A percentile compares a stretch with the other conserved stretches of the same genome.
Evolutionary conservation across 2,888 invertebrate species (phyloP).

Genomic region (Tetragnatha montana): DNA sequence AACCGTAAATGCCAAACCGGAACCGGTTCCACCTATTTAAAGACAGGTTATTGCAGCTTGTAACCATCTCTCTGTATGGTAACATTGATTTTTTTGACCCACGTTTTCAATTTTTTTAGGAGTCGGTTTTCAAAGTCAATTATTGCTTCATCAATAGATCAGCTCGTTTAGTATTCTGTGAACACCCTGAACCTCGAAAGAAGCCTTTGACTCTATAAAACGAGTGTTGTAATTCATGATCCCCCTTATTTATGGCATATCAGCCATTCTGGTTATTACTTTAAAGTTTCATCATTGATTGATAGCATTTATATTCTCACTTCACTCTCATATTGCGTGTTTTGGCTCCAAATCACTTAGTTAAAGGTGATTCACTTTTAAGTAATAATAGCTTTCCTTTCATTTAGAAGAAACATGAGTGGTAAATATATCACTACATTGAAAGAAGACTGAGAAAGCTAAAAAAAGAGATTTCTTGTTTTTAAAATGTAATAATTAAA

Average conservation of each 20-base stretch:
- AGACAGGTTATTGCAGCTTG: conserved; percentile 45
- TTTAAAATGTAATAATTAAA: too few species aligned
- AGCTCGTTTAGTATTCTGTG: conserved; percentile 2
- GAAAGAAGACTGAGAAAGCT: too few species aligned
- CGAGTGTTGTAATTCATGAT: neutral
- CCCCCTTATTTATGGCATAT: neutral
- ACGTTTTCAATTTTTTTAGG: neutral
- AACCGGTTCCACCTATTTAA: conserved; percentile 46
- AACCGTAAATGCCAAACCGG: conserved; percentile 12
- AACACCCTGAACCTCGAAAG: neutral
- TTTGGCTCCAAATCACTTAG: too few species aligned
- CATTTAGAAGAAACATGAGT: too few species aligned
- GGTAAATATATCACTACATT: too few species aligned
- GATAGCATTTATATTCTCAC: too few species aligned
- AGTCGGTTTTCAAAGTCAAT: neutral
- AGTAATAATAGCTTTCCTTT: too few species aligned
- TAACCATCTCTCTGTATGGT: conserved; percentile 40
- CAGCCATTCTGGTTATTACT: neutral
- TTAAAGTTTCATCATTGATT: neutral
- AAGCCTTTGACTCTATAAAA: neutral
- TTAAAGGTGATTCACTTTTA: too few species aligned
- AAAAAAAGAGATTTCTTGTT: too few species aligned
- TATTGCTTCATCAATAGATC: neutral
- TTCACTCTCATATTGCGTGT: too few species aligned
- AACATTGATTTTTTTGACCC: conserved; percentile 18